Evolutionary conservation across 2,113 vertebrate species (phyloP), one percentile per base, ranked within the genome.

Genomic region (Cephalophus harveyi): DNA sequence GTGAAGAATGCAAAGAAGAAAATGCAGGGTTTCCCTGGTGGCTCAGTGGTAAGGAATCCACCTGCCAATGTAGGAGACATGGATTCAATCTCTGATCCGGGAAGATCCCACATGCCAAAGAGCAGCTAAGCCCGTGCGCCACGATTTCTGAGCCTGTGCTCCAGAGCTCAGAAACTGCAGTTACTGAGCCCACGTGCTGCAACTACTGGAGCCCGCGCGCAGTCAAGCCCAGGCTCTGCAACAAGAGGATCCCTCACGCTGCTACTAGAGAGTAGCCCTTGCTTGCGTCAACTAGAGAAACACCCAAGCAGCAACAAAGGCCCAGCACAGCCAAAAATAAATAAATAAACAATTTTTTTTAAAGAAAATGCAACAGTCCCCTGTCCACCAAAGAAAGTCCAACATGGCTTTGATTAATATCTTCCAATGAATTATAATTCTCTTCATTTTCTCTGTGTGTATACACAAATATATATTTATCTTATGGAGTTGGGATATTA

Each of bases 201-300:
- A 40, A 2, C 67, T 36, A 3, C 67, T 40, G 71, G 12, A 7
- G 40, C 23, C 12, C 0, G 0, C 3, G 0, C 0, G 0, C 71
- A 43, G 0, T 27, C 71, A 14, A 27, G 71, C 71, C 23, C 40
- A 27, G 11, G 71, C 23, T 43, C 71, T 7, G 40, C 71, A 43
- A 27, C 12, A 43, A 76, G 23, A 27, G 40, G 40, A 27, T 36
- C 71, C 36, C 23, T 43, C 40, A 7, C 23, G 12, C 36, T 76
- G 71, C 71, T 7, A 3, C 36, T 14, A 76, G 71, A 25, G 36
- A 43, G 36, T 1, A 43, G 40, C 71, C 40, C 40, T 76, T 3
- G 12, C 71, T 27, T 43, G 71, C 1, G 1, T 43, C 36, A 43
- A 6, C 21, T 76, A 14, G 71, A 43, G 40, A 7, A 76, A 43